Evolutionary conservation across 2,797 vertebrate species (phyloP).

Genomic region (Kryptopterus vitreolus): DNA sequence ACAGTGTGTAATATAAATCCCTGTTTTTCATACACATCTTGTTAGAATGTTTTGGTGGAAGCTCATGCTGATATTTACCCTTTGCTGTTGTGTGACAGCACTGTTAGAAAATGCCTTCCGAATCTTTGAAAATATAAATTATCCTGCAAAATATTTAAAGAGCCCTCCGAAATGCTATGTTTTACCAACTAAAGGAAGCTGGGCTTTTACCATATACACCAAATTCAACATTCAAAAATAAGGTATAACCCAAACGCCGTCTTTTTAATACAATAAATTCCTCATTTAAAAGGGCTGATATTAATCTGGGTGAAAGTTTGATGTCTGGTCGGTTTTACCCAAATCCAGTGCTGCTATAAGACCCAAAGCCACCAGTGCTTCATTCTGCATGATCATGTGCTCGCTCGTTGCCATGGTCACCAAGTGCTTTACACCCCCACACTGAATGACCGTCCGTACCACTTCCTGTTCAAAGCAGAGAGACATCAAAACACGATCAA

Average conservation of each 20-base stretch:
- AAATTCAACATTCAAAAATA: background rate
- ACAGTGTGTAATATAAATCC: no score
- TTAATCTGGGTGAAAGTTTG: background rate
- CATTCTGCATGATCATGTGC: slow-evolving; percentile 99
- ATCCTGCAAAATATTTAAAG: background rate
- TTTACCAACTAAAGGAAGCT: background rate
- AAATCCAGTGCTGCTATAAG: slow-evolving; percentile 92
- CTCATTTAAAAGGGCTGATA: background rate
- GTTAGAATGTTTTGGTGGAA: background rate
- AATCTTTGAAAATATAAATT: background rate
- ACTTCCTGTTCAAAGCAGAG: slow-evolving; percentile 80
- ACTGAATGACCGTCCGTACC: slow-evolving; percentile 90
- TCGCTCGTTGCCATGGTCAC: slow-evolving; percentile 98
- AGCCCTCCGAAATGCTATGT: background rate
- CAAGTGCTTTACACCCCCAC: slow-evolving; percentile 92
- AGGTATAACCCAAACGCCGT: background rate
- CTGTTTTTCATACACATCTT: no score
- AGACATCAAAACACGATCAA: slow-evolving; percentile 39
- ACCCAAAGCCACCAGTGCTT: slow-evolving; percentile 94
- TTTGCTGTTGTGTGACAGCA: no score
- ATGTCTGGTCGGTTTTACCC: slow-evolving; percentile 15
- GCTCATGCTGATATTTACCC: background rate
- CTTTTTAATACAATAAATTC: background rate
- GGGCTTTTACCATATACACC: background rate
- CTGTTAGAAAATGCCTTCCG: background rate